These are phyloP conservation scores for Pseudopleuronectes americanus DNA, from an alignment of 2,797 vertebrate genomes.

Conservation along the genomic window DNA sequence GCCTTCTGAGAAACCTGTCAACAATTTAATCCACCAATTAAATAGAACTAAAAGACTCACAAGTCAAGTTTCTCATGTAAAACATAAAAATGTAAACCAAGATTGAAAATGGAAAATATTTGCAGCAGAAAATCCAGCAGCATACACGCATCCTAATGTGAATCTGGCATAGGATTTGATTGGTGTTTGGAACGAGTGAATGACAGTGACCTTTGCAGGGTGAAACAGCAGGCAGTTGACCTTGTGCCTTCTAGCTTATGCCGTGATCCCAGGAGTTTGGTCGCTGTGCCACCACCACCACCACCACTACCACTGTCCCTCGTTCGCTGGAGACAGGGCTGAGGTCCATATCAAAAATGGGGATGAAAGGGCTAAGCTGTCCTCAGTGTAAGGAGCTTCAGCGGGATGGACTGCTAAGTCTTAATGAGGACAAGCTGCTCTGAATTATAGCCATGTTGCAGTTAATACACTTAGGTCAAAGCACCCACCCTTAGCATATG, in stretches of 20 bases:
- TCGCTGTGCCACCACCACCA: constrained; percentile 31
- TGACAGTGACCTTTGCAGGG: constrained; percentile 44
- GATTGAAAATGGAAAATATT: not conserved
- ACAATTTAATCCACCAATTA: not conserved
- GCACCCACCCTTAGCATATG: constrained; percentile 17
- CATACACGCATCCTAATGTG: constrained; percentile 2
- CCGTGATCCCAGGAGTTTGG: constrained; percentile 37
- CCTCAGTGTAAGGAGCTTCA: constrained; percentile 74
- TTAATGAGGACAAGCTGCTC: constrained; percentile 77
- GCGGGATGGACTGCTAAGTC: constrained; percentile 71
- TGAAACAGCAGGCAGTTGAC: constrained; percentile 30
- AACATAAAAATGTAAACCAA: not conserved
- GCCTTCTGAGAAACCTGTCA: constrained; percentile 7
- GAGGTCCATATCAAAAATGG: constrained; percentile 69
- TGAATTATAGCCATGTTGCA: constrained; percentile 63
- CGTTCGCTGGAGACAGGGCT: constrained; percentile 36
- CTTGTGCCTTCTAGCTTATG: constrained; percentile 47
- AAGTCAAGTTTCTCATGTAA: not conserved
- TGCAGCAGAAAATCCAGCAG: constrained; percentile 8
- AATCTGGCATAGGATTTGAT: constrained; percentile 17
- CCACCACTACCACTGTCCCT: constrained; percentile 27
- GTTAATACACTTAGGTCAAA: constrained; percentile 51
- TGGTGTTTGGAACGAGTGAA: constrained; percentile 16
- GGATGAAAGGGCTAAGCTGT: constrained; percentile 74
- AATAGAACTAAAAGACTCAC: not conserved